Conservation (phyloP, 2,113 vertebrate genomes). For the Diphyllodes magnificus region DNA sequence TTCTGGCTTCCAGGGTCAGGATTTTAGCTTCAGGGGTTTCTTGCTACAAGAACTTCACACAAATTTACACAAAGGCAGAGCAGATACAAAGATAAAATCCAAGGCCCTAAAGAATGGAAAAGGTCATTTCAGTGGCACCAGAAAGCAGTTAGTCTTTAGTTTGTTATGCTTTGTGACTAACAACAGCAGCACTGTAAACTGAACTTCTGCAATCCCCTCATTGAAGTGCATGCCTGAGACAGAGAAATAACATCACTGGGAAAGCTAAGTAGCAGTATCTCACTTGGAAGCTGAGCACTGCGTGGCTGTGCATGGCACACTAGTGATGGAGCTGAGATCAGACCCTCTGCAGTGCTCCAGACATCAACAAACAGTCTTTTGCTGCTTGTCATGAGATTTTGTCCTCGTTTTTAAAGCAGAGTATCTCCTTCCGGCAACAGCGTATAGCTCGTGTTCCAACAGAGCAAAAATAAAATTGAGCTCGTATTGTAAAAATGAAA, state of each 20-base stretch:
- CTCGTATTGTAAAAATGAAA: not conserved
- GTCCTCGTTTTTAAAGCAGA: not conserved
- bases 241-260: not conserved
- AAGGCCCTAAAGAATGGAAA: not conserved
- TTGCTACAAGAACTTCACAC: not conserved
- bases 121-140: not conserved
- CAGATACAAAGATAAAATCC: not conserved
- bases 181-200: not conserved
- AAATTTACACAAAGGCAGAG: not conserved
- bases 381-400: not conserved
- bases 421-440: not conserved
- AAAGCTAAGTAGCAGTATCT: not conserved
- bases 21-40: not conserved
- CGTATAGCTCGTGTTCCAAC: not conserved
- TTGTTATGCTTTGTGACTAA: not conserved
- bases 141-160: not conserved
- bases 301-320: not conserved
- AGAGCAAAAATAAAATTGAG: not conserved
- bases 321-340: not conserved
- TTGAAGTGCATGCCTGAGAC: not conserved
- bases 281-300: not conserved
- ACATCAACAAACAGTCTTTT: not conserved
- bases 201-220: not conserved
- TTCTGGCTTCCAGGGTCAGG: not conserved
- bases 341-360: not conserved